phyloP scores from a whole-genome alignment of 2,888 invertebrate genomes.

The Acronicta aceris region DNA sequence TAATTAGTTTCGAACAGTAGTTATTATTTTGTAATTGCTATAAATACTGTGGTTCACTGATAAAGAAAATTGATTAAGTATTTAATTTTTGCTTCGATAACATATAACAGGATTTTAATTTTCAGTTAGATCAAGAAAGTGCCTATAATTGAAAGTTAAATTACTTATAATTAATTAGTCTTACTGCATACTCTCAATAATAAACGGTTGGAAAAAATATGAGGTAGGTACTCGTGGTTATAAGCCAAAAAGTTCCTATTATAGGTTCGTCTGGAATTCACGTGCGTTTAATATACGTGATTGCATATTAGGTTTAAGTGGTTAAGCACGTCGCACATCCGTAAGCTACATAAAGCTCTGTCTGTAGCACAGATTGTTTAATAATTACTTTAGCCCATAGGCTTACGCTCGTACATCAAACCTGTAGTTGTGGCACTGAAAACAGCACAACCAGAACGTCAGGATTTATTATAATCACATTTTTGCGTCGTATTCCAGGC shows the following conservation, averaged over 20 bases:
- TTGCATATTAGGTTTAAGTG: constrained; percentile 21
- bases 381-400: constrained; percentile 10
- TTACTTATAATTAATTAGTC: neutral
- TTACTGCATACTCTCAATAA: constrained; percentile 3
- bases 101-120: constrained; percentile 8
- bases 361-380: constrained; percentile 22
- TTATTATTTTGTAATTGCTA: constrained; percentile 3
- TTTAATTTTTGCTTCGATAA: constrained; percentile 1
- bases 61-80: constrained; percentile 13
- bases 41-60: neutral
- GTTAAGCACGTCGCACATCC: constrained; percentile 19
- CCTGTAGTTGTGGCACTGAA: neutral
- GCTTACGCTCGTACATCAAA: neutral
- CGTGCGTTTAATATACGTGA: constrained; percentile 6
- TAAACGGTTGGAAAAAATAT: constrained; percentile 3
- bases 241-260: constrained; percentile 19
- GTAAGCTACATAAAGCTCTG: constrained; percentile 25
- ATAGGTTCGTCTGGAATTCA: constrained; percentile 13
- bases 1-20: constrained; percentile 8
- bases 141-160: constrained; percentile 27
- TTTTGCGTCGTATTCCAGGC: constrained; percentile 35
- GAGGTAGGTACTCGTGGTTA: neutral
- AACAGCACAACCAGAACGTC: constrained; percentile 5
- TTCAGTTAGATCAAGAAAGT: constrained; percentile 11
- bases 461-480: constrained; percentile 32